Conservation (phyloP, 2,113 vertebrate species). For the Procavia capensis region DNA sequence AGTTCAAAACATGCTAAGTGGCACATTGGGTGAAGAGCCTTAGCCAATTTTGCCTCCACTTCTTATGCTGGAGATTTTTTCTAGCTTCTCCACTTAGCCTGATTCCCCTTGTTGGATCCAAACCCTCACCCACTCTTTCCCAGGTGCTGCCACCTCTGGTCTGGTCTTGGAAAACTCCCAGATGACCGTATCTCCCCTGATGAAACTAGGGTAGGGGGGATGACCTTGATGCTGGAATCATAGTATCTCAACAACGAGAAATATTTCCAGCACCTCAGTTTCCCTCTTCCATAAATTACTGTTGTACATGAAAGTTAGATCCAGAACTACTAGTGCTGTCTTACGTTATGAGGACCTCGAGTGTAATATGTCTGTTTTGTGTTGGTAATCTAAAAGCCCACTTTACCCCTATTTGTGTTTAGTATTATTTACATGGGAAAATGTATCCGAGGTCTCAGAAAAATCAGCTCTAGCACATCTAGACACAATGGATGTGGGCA, state of each 20-base stretch:
- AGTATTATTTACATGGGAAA: background rate
- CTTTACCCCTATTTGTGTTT: background rate
- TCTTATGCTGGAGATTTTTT: background rate
- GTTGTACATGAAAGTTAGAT: background rate
- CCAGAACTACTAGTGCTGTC: background rate
- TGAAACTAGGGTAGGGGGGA: background rate
- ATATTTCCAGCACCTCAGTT: background rate
- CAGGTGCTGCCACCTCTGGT: background rate
- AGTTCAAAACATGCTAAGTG: background rate
- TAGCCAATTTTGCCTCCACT: background rate
- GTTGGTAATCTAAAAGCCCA: background rate
- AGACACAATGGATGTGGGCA: background rate
- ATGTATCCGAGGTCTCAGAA: background rate
- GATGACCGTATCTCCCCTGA: background rate
- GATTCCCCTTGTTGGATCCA: background rate
- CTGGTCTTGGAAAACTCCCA: background rate
- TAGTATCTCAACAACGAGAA: background rate
- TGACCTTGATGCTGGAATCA: background rate
- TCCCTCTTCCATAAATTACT: background rate
- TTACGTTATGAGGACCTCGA: background rate
- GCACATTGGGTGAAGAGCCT: background rate
- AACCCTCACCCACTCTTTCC: background rate
- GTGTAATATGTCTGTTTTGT: background rate
- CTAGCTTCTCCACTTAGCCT: background rate
- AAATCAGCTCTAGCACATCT: background rate